phyloP scores from a whole-genome alignment of 2,113 vertebrate species.

The Oncorhynchus kisutch region DNA sequence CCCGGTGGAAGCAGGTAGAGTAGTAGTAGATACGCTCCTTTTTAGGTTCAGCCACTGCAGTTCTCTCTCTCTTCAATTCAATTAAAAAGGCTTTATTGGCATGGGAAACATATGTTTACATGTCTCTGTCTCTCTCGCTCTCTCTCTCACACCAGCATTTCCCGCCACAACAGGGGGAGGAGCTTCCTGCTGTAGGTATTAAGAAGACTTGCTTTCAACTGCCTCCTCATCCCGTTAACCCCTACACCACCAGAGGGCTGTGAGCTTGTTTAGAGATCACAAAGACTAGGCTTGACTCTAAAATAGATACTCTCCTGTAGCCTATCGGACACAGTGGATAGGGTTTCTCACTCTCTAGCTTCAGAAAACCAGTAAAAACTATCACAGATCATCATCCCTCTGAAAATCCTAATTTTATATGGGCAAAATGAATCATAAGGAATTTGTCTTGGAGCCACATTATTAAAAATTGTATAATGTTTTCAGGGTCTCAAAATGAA shows the following conservation, averaged over 20 bases:
- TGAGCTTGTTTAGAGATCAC: conserved; percentile 27
- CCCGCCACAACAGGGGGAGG: conserved; percentile 59
- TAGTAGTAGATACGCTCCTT: conserved; percentile 23
- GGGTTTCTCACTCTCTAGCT: too few relatives aligned
- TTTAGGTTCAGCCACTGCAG: background rate
- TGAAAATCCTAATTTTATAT: too few relatives aligned
- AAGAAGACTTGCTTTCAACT: conserved; percentile 64
- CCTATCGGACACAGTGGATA: background rate
- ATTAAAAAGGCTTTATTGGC: too few relatives aligned
- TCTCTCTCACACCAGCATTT: conserved; percentile 46
- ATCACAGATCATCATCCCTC: too few relatives aligned
- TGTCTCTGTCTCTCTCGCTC: conserved; percentile 12
- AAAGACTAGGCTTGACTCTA: conserved; percentile 32
- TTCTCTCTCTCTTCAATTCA: background rate
- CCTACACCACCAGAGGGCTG: conserved; percentile 29
- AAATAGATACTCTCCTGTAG: background rate
- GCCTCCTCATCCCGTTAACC: conserved; percentile 68
- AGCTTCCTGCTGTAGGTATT: conserved; percentile 48
- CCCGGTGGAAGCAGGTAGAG: conserved; percentile 24
- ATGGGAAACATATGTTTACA: background rate
- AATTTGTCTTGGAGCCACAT: too few relatives aligned
- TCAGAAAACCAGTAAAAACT: too few relatives aligned
- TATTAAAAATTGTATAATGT: too few relatives aligned
- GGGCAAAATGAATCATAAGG: too few relatives aligned
- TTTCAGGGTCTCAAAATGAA: too few relatives aligned